These are phyloP conservation scores for Lindbergichthys nudifrons DNA, from an alignment of 2,797 vertebrate genomes.

Conservation along the genomic window DNA sequence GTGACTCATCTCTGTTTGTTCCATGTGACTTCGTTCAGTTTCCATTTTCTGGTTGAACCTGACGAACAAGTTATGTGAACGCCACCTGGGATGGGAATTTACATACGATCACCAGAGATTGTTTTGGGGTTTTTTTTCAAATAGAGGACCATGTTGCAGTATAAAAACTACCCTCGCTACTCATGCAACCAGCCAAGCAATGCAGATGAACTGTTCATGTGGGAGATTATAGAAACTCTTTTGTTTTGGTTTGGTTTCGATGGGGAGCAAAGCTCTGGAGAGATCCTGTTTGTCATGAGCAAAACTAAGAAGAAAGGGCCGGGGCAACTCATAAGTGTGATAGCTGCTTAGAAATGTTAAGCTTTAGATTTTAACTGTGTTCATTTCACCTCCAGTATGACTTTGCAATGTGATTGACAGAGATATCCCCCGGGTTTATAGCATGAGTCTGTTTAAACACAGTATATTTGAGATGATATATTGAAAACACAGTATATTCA, in stretches of 20 bases:
- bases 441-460: constrained; percentile 9
- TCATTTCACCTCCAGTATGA: neutral
- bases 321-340: neutral
- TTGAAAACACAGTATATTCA: constrained; percentile 1
- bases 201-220: constrained; percentile 6
- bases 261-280: constrained; percentile 10
- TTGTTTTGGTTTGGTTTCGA: constrained; percentile 6
- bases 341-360: constrained; percentile 24
- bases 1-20: constrained; percentile 18
- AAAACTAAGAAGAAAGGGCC: neutral
- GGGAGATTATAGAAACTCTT: constrained; percentile 21
- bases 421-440: constrained; percentile 14
- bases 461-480: neutral
- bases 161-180: constrained; percentile 3
- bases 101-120: constrained; percentile 22
- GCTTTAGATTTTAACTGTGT: constrained; percentile 21
- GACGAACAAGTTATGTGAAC: constrained; percentile 19
- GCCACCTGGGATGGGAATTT: constrained; percentile 19
- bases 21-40: constrained; percentile 34
- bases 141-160: constrained; percentile 21
- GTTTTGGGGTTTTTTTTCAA: constrained; percentile 15
- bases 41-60: constrained; percentile 19
- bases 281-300: neutral
- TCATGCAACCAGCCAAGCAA: constrained; percentile 24
- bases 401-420: constrained; percentile 20